These are phyloP conservation scores for Drosophila santomea DNA, from an alignment of 1,140 invertebrate species.

Conservation along the genomic window DNA sequence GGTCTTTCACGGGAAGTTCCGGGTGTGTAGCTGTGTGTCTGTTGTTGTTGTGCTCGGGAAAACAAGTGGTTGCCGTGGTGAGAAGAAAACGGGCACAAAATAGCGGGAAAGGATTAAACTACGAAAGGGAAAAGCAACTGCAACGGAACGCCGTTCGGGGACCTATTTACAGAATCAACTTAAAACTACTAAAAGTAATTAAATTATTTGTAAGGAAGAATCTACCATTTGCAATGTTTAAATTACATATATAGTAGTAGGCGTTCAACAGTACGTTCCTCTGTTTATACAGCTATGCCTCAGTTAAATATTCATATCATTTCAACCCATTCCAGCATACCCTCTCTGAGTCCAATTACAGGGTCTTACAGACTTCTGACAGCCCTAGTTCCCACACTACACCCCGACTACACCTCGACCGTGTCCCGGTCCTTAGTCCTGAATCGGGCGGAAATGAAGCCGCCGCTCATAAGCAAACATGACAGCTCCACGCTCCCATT, in stretches of 20 bases:
- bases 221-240: too few relatives aligned
- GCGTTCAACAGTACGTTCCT: too few relatives aligned
- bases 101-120: constrained; percentile 51
- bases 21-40: constrained; percentile 36
- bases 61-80: constrained; percentile 85
- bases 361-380: constrained; percentile 56
- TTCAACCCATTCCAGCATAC: not conserved
- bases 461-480: constrained; percentile 72
- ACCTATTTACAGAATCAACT: too few relatives aligned
- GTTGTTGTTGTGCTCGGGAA: constrained; percentile 82
- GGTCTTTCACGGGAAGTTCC: constrained; percentile 6
- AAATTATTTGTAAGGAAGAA: too few relatives aligned
- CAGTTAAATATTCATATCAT: not conserved
- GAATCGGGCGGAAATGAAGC: constrained; percentile 57
- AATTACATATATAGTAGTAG: too few relatives aligned
- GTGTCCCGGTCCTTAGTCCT: constrained; percentile 24
- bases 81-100: constrained; percentile 57
- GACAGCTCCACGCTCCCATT: constrained; percentile 74
- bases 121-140: constrained; percentile 19
- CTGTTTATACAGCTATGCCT: not conserved
- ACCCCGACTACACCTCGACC: not conserved
- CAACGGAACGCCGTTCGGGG: constrained; percentile 11
- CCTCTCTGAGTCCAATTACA: constrained; percentile 1
- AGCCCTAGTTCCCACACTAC: constrained; percentile 47
- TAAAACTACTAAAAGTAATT: too few relatives aligned